A percentile compares a stretch with the other conserved stretches of the same genome.
Evolutionary conservation across 1,140 invertebrate species (phyloP).

Genomic region (Pseudoatta argentina): DNA sequence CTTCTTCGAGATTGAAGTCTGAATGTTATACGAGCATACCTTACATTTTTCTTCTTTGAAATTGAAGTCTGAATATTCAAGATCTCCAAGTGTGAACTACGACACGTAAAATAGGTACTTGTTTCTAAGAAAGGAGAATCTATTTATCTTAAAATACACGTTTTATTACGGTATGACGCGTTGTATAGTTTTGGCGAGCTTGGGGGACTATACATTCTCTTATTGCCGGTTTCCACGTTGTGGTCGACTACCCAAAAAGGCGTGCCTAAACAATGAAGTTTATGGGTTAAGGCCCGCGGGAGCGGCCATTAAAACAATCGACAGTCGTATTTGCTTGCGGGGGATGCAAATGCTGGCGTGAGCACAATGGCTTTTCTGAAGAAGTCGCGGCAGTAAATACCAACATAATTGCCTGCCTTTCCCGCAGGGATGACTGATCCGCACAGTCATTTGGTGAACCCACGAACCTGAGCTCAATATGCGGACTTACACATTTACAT

Average conservation of each 20-base stretch:
- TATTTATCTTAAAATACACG: conserved; percentile 11
- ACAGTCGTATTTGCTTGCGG: conserved; percentile 77
- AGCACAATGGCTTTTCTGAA: conserved; percentile 81
- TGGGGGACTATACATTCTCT: conserved; percentile 15
- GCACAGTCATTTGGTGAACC: conserved; percentile 7
- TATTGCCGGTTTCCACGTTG: conserved; percentile 30
- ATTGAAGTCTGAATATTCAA: background rate
- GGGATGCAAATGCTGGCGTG: conserved; percentile 80
- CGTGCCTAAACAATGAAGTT: conserved; percentile 85
- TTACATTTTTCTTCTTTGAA: background rate
- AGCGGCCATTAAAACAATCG: conserved; percentile 84
- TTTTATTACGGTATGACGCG: conserved; percentile 3
- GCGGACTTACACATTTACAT: too few species aligned
- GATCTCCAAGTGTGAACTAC: background rate
- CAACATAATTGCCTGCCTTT: conserved; percentile 82
- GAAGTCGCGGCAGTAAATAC: conserved; percentile 83
- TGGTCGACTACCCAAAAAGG: conserved; percentile 79
- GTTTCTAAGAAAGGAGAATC: background rate
- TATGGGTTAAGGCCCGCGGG: conserved; percentile 78
- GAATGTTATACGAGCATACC: conserved; percentile 6
- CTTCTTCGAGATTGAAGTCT: background rate
- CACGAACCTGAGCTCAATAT: background rate
- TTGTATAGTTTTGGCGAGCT: conserved; percentile 23
- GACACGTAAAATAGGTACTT: background rate
- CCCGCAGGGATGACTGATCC: conserved; percentile 10